Base-by-base conservation (phyloP, 2,888 invertebrate genomes). In the Stegana nigrithorax region DNA sequence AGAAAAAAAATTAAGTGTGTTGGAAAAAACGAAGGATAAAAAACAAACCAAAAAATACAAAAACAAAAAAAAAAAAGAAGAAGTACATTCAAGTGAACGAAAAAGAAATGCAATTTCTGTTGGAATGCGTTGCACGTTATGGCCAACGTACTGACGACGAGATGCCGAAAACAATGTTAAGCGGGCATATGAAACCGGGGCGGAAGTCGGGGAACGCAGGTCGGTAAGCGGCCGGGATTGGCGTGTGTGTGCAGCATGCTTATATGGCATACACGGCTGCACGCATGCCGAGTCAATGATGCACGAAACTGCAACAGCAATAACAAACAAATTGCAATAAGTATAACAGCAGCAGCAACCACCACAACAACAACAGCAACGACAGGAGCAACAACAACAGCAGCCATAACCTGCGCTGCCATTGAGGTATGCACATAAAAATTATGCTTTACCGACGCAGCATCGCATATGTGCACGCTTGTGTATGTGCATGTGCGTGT, bases 211-310 rank as follows among this genome's bases (percentile, higher is more conserved):
- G n/a, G n/a, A n/a, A n/a, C n/a, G n/a, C n/a, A n/a, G n/a, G n/a
- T n/a, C n/a, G n/a, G n/a, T n/a, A n/a, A n/a, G n/a, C n/a, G n/a
- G n/a, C n/a, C n/a, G n/a, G n/a, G n/a, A n/a, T n/a, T n/a, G n/a
- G n/a, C n/a, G n/a, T n/a, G n/a, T n/a, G n/a, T n/a, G n/a, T n/a
- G n/a, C n/a, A n/a, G n/a, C n/a, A n/a, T n/a, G n/a, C n/a, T 47
- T 21, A 42, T 26, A 25, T 51, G 32, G 62, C 23, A 42, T 57
- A 25, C 29, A 29, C 51, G 62, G 58, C 42, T 53, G 59, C 36
- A 62, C 65, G 29, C 64, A 63, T 59, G 62, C 59, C 59, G 62
- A 68, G 66, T 66, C 68, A 68, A 69, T 69, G 69, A 64, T 66
- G 68, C 66, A 68, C 62, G 66, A 68, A 66, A 68, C 64, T 59